Base-by-base conservation (phyloP, 2,797 vertebrate species). In the Phataginus tricuspis region DNA sequence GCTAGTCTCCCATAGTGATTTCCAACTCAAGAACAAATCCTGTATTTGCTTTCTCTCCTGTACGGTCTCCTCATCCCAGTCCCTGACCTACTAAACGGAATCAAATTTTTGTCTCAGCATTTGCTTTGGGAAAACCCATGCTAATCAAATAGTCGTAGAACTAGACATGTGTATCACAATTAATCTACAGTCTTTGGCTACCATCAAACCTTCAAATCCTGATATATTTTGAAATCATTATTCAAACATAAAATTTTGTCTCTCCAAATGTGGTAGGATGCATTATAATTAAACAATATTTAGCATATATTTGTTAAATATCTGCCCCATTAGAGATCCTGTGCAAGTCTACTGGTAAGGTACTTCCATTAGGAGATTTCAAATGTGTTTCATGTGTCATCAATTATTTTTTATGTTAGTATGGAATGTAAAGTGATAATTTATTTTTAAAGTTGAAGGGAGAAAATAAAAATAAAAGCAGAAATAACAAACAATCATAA, bases 261-360 rank as follows among this genome's bases (percentile, higher is more conserved):
- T 45, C 29, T 45, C 5, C 25, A 66, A 59, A 45, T 49, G 57
- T 37, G 2, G 23, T 31, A 45, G 27, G 39, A 39, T 31, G 37
- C n/a, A 27, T 23, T 77, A 31, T 68, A 84, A 69, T 61, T 61
- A 34, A 68, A 68, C 51, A 77, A 51, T 49, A 57, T 69, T 84
- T 61, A 68, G 25, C 16, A 53, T 2, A 25, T 59, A 63, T 31
- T 82, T 53, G 11, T 51, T 68, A 51, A 59, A n/a, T 51, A n/a
- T 1, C 6, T 25, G 9, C 18, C 23, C 8, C 9, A 21, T 39
- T n/a, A 61, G n/a, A n/a, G 15, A 5, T 37, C 10, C 27, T 61
- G n/a, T 27, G 9, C 1, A 84, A 82, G 15, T 29, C 3, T 25
- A 15, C 11, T 31, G 37, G 21, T 66, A 51, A 68, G 7, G 7